Conservation (phyloP, 2,888 invertebrate genomes). For the Diarsia mendica region DNA sequence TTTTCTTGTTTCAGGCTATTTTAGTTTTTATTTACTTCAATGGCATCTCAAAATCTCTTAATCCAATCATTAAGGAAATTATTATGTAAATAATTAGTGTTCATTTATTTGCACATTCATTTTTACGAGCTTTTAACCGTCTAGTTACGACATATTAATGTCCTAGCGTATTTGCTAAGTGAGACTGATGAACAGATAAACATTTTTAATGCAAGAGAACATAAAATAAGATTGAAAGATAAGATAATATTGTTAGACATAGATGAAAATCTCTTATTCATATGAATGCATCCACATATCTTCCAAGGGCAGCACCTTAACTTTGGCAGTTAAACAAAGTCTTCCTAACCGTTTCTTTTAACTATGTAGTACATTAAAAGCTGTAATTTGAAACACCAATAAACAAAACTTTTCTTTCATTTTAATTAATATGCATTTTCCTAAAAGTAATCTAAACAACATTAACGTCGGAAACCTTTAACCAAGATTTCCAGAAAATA, state of each 20-base stretch:
- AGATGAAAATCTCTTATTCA: too few species aligned
- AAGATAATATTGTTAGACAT: too few species aligned
- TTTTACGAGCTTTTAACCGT: constrained; percentile 41
- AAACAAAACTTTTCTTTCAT: background rate
- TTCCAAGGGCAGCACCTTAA: background rate
- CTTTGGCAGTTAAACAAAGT: background rate
- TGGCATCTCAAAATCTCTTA: background rate
- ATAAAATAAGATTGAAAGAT: background rate
- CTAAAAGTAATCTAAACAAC: background rate
- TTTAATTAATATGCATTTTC: background rate
- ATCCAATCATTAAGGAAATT: constrained; percentile 7
- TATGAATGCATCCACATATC: background rate
- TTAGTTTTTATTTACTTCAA: background rate
- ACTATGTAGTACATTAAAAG: background rate
- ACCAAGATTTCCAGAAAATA: background rate
- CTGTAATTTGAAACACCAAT: background rate
- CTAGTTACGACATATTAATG: constrained; percentile 26
- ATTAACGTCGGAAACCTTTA: background rate
- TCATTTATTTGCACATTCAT: constrained; percentile 4
- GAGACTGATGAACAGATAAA: constrained; percentile 4
- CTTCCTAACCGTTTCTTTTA: too few species aligned
- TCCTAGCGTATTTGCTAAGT: constrained; percentile 7
- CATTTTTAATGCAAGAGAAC: background rate
- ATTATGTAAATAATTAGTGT: constrained; percentile 14
- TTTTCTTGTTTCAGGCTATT: background rate